phyloP scores from a whole-genome alignment of 2,113 vertebrate genomes.

The Ictidomys tridecemlineatus region DNA sequence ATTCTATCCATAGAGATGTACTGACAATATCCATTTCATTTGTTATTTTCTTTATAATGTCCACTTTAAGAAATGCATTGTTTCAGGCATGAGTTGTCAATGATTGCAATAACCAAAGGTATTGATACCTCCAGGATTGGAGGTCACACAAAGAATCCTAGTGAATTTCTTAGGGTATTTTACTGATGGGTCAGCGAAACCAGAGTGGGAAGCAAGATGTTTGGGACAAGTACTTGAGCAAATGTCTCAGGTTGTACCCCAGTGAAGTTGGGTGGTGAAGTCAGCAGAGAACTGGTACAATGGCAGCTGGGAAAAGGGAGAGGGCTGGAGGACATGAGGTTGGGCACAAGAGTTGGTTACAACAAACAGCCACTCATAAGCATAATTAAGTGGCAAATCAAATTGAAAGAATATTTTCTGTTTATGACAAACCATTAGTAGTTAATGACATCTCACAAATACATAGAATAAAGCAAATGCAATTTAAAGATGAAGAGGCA shows the following conservation, averaged over 20 bases:
- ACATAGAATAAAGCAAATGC: background rate
- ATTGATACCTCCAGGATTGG: background rate
- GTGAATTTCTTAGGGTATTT: background rate
- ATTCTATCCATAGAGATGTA: background rate
- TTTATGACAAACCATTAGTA: constrained; percentile 26
- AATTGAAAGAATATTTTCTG: background rate
- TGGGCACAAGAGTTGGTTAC: background rate
- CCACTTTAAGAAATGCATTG: background rate
- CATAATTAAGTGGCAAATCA: background rate
- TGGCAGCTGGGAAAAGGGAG: background rate
- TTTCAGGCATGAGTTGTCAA: background rate
- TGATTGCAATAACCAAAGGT: background rate
- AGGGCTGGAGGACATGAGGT: background rate
- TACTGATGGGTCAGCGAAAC: no score
- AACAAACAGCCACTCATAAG: background rate
- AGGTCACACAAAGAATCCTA: background rate
- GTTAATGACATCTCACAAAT: constrained; percentile 15
- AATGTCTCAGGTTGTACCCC: background rate
- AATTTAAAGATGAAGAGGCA: constrained; percentile 16
- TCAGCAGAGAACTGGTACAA: background rate
- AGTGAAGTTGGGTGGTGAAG: background rate
- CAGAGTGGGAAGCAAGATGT: background rate
- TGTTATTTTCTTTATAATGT: background rate
- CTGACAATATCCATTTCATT: background rate
- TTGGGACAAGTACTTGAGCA: background rate